Conservation (phyloP, 1,140 invertebrate species). For the Solen grandis region DNA sequence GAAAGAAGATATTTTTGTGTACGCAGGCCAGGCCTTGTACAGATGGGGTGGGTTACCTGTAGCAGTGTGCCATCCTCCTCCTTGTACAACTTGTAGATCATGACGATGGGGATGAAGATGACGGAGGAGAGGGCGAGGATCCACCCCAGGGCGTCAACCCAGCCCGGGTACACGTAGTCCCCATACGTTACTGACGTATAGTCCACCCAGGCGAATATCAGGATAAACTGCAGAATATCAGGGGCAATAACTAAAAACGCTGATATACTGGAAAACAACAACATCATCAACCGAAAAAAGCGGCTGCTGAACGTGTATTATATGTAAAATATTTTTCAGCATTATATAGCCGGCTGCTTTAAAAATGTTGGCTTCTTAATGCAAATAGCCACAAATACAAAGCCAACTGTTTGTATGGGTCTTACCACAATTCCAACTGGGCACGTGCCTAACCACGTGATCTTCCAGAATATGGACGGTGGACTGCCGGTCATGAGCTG, state of each 20-base stretch:
- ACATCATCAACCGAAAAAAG: no score
- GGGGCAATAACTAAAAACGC: no score
- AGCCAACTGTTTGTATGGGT: no score
- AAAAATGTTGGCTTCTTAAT: no score
- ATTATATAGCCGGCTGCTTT: no score
- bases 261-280: no score
- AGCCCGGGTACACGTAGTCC: constrained; percentile 72
- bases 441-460: constrained; percentile 30
- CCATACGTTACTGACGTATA: constrained; percentile 72
- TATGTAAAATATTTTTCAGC: no score
- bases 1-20: no score
- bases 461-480: constrained; percentile 43
- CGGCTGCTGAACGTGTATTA: no score
- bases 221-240: constrained; percentile 66
- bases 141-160: constrained; percentile 77
- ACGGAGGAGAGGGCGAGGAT: constrained; percentile 70
- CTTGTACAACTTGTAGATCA: constrained; percentile 57
- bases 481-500: constrained; percentile 41
- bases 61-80: constrained; percentile 57
- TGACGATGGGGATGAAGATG: constrained; percentile 71
- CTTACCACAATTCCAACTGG: constrained; percentile 44
- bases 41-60: no score
- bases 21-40: no score
- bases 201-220: constrained; percentile 72
- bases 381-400: no score